These are phyloP conservation scores for Aethina tumida DNA, from an alignment of 1,140 invertebrate species.

Conservation along the genomic window DNA sequence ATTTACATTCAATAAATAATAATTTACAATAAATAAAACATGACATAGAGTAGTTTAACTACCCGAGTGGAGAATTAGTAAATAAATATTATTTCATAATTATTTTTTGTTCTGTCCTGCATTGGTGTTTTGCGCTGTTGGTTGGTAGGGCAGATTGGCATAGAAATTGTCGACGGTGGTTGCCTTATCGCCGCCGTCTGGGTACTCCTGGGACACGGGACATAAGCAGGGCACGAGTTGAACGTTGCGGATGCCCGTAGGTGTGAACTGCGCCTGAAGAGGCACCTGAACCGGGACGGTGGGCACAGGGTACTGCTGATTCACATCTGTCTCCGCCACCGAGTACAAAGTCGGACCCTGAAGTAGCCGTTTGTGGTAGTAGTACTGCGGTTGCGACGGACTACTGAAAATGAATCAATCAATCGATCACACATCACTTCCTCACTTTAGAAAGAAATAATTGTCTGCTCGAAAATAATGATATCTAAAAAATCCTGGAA, in stretches of 20 bases:
- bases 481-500: slow-evolving; percentile 9
- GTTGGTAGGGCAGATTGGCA: too few relatives aligned
- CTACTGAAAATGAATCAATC: slow-evolving; percentile 9
- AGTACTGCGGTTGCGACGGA: slow-evolving; percentile 12
- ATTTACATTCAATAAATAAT: too few relatives aligned
- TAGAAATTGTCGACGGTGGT: too few relatives aligned
- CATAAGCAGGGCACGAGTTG: slow-evolving; percentile 46
- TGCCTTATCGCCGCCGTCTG: too few relatives aligned
- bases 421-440: not conserved
- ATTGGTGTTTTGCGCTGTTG: too few relatives aligned
- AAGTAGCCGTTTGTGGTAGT: slow-evolving; percentile 7
- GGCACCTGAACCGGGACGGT: slow-evolving; percentile 26
- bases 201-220: slow-evolving; percentile 27
- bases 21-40: too few relatives aligned
- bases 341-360: slow-evolving; percentile 6
- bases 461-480: not conserved
- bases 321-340: slow-evolving; percentile 5
- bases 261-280: slow-evolving; percentile 18
- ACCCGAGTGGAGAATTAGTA: too few relatives aligned
- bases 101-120: too few relatives aligned
- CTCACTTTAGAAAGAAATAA: slow-evolving; percentile 1
- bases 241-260: slow-evolving; percentile 33
- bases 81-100: too few relatives aligned
- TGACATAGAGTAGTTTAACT: too few relatives aligned
- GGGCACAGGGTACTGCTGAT: slow-evolving; percentile 7